phyloP scores from a whole-genome alignment of 2,888 invertebrate genomes.

The Zaprionus bogoriensis region DNA sequence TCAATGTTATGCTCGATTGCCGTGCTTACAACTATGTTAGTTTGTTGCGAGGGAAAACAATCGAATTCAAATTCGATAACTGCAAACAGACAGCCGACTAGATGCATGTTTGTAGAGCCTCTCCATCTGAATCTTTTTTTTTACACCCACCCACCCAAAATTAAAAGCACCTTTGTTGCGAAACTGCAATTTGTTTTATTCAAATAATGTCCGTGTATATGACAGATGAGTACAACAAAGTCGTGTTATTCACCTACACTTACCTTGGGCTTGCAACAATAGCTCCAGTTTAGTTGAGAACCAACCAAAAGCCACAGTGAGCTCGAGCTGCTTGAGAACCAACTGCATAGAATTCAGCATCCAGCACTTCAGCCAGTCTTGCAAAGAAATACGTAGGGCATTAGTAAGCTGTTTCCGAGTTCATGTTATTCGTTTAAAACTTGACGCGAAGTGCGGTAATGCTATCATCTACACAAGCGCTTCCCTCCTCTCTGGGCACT shows the following conservation, averaged over 20 bases:
- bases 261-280: slow-evolving; percentile 41
- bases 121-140: too few species aligned
- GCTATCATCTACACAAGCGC: slow-evolving; percentile 37
- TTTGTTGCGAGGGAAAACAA: too few species aligned
- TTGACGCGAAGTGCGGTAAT: slow-evolving; percentile 35
- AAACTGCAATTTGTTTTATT: slow-evolving; percentile 16
- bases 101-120: too few species aligned
- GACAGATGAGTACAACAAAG: background rate
- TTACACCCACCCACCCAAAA: too few species aligned
- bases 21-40: too few species aligned
- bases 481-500: slow-evolving; percentile 16
- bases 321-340: slow-evolving; percentile 37
- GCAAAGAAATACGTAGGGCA: slow-evolving; percentile 72
- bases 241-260: slow-evolving; percentile 43
- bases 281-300: slow-evolving; percentile 25
- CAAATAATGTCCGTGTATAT: background rate
- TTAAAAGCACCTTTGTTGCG: background rate
- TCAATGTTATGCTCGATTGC: too few species aligned
- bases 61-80: too few species aligned
- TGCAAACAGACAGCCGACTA: too few species aligned
- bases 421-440: slow-evolving; percentile 17
- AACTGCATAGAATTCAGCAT: slow-evolving; percentile 37
- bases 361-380: slow-evolving; percentile 68
- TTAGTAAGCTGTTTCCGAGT: slow-evolving; percentile 57
- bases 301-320: slow-evolving; percentile 37